A percentile compares a stretch with the other conserved stretches of the same genome.
phyloP scores from a whole-genome alignment of 2,888 invertebrate genomes.

The Cancer borealis region DNA sequence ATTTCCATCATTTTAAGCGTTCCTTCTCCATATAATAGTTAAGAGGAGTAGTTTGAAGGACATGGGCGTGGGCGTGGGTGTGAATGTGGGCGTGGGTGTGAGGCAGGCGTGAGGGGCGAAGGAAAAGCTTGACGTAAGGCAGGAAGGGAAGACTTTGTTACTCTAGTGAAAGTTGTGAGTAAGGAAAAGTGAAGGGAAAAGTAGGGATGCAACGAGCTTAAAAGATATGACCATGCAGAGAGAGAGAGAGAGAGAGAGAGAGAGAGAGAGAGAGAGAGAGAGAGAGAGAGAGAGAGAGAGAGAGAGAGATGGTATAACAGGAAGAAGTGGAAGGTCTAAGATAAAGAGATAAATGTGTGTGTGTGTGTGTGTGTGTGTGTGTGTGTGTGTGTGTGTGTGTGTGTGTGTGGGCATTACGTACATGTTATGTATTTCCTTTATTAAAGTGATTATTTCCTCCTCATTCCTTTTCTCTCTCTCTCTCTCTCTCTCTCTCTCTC shows the following conservation, averaged over 20 bases:
- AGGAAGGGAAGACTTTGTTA: not conserved
- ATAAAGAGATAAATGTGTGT: not conserved
- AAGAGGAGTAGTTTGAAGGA: not conserved
- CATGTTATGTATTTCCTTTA: not conserved
- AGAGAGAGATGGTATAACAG: not conserved
- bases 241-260: slow-evolving; percentile 1
- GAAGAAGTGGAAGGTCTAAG: not conserved
- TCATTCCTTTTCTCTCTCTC: not conserved
- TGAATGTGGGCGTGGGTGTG: too few relatives aligned
- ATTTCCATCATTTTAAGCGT: too few relatives aligned
- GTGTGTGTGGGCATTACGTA: not conserved
- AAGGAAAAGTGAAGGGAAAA: not conserved
- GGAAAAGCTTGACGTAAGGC: not conserved
- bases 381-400: not conserved
- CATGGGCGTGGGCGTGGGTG: not conserved
- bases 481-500: not conserved
- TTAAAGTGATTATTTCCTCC: not conserved
- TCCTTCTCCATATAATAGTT: too few relatives aligned
- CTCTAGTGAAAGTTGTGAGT: too few relatives aligned
- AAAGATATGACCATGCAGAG: not conserved
- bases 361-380: not conserved
- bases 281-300: not conserved
- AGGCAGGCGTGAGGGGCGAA: not conserved
- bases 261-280: slow-evolving; percentile 17
- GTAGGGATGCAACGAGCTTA: not conserved